Evolutionary conservation across 2,797 vertebrate species (phyloP).

Genomic region (Glossophaga mutica): DNA sequence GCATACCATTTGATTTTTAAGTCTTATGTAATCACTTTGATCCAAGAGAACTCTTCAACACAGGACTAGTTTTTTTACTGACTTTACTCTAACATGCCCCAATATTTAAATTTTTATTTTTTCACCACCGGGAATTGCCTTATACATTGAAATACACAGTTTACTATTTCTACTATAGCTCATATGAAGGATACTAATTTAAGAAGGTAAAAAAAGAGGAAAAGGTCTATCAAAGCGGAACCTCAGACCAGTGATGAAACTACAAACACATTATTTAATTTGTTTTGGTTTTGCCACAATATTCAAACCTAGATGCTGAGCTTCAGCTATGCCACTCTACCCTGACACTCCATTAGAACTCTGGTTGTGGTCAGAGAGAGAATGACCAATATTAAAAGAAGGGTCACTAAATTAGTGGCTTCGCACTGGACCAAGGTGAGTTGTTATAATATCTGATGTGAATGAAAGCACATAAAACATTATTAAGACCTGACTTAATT

Average conservation of each 20-base stretch:
- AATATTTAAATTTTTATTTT: conserved; percentile 19
- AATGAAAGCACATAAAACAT: conserved; percentile 4
- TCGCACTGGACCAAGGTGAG: neutral
- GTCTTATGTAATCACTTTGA: conserved; percentile 19
- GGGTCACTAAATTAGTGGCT: neutral
- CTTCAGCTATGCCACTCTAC: neutral
- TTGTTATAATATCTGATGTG: neutral
- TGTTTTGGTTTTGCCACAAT: neutral
- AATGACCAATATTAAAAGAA: neutral
- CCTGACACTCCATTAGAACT: neutral
- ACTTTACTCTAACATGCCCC: neutral
- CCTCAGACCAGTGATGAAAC: neutral
- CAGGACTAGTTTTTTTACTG: neutral
- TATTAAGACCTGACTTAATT: neutral
- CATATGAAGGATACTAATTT: neutral
- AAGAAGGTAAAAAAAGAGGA: neutral
- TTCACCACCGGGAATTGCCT: neutral
- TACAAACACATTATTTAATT: neutral
- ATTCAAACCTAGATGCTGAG: neutral
- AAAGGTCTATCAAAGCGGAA: neutral
- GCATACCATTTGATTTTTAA: conserved; percentile 30
- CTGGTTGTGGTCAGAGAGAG: neutral
- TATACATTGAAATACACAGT: neutral
- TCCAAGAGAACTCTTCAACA: conserved; percentile 7
- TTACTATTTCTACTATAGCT: neutral